Base-by-base conservation (phyloP, 2,888 invertebrate species). In the Ectemnius cavifrons region DNA sequence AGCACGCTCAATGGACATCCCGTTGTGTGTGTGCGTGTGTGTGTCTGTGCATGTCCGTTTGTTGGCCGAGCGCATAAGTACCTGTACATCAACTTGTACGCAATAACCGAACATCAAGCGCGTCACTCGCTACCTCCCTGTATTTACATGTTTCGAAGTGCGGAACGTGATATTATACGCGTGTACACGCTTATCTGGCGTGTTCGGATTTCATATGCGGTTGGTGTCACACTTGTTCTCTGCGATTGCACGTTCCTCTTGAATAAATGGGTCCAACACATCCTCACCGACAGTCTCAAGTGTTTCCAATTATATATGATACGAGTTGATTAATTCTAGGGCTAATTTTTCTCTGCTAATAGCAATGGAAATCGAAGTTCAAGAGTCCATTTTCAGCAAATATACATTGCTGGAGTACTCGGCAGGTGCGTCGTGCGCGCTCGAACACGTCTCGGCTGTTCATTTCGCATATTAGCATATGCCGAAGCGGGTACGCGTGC, bases 391-490 rank as follows among this genome's bases (percentile, higher is more conserved):
- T 37, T 23, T 8, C 37, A 2, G 37, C 37, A 37, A 37, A 37
- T 11, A 4, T 8, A 37, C 6, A 37, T 11, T 37, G 8, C 1
- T 37, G 11, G 37, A 37, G 23, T 18, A 11, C 16, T 20, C 23
- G 14, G 14, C 6, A 16, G 14, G 14, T 13, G 14, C 23, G 23
- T 20, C 14, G 20, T 14, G 60, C 18, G 60, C 18, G 16, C 28
- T 18, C 63, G 58, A 59, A 64, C 64, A 63, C 64, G 59, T 63
- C 27, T 37, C 47, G 57, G 68, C 63, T 58, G 28, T 46, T 58
- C 58, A 63, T 63, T 47, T 20, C 20, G 58, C 47, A 62, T 47
- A 47, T 63, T 47, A 28, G 63, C 63, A 47, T 28, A 47, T 27
- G 58, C 23, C 56, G 45, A 16, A 61, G 16, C 56, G 28, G 18